Evolutionary conservation across 2,888 invertebrate genomes (phyloP).

Genomic region (Drosophila glabriapex): DNA sequence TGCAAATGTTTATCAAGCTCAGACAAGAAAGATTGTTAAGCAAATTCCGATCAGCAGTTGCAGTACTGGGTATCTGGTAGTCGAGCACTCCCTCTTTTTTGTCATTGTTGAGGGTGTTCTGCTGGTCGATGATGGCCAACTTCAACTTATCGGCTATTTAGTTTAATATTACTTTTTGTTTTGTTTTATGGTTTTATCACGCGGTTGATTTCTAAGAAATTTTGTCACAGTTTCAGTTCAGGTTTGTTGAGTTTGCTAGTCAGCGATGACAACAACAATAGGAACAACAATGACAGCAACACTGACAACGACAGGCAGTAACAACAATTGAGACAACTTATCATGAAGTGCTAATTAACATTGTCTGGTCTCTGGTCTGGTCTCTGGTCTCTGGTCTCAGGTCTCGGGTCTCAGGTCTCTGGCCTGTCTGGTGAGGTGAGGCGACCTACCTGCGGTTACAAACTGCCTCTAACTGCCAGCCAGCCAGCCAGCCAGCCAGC

Average conservation of each 20-base stretch:
- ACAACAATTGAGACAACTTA: conserved; percentile 80
- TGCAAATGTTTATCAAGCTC: neutral
- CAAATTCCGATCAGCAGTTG: neutral
- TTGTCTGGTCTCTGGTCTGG: conserved; percentile 65
- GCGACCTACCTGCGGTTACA: conserved; percentile 69
- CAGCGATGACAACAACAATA: neutral
- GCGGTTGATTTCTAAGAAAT: conserved; percentile 43
- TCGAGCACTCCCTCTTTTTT: rapidly evolving
- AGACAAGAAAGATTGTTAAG: neutral
- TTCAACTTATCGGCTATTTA: neutral
- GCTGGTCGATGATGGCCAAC: neutral
- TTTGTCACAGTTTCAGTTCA: conserved; percentile 44
- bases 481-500: neutral
- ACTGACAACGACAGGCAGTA: conserved; percentile 4
- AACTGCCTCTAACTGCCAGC: conserved; percentile 16
- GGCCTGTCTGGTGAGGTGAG: conserved; percentile 54
- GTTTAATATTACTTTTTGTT: conserved; percentile 1
- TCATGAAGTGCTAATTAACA: conserved; percentile 81
- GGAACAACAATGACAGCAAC: no score
- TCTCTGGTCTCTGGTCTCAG: conserved; percentile 54
- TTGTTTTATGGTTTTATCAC: conserved; percentile 26
- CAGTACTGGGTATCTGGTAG: neutral
- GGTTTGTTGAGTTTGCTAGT: neutral
- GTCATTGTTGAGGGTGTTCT: neutral
- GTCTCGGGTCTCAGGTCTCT: conserved; percentile 44